Evolutionary conservation across 1,140 invertebrate genomes (phyloP).

Genomic region (Contarinia nasturtii): DNA sequence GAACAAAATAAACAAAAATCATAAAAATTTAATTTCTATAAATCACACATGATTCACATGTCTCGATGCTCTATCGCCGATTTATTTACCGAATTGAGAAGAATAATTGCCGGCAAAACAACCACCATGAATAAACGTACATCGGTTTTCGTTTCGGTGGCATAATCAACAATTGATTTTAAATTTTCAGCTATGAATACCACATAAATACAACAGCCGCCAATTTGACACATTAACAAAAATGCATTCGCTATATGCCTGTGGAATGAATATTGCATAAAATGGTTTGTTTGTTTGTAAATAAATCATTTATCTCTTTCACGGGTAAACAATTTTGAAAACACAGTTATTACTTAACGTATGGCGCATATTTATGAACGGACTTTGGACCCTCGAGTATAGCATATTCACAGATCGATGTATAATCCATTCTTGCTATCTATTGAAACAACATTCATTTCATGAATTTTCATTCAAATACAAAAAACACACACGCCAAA

Average conservation of each 20-base stretch:
- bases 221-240: constrained; percentile 67
- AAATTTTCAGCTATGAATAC: constrained; percentile 65
- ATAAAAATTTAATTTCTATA: too few species aligned
- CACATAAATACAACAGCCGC: constrained; percentile 75
- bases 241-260: constrained; percentile 44
- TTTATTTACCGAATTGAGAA: constrained; percentile 38
- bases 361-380: constrained; percentile 34
- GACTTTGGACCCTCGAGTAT: constrained; percentile 42
- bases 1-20: background rate
- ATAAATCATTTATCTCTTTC: background rate
- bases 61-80: background rate
- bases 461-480: background rate
- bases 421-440: constrained; percentile 49
- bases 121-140: constrained; percentile 40
- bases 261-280: constrained; percentile 6
- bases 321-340: background rate
- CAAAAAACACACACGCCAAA: background rate
- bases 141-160: constrained; percentile 21
- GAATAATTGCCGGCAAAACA: constrained; percentile 43
- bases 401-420: constrained; percentile 44
- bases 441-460: constrained; percentile 9
- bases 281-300: background rate
- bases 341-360: constrained; percentile 33
- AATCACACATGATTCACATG: background rate
- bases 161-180: constrained; percentile 31